These are phyloP conservation scores for Thaleichthys pacificus DNA, from an alignment of 2,797 vertebrate genomes.

Conservation along the genomic window DNA sequence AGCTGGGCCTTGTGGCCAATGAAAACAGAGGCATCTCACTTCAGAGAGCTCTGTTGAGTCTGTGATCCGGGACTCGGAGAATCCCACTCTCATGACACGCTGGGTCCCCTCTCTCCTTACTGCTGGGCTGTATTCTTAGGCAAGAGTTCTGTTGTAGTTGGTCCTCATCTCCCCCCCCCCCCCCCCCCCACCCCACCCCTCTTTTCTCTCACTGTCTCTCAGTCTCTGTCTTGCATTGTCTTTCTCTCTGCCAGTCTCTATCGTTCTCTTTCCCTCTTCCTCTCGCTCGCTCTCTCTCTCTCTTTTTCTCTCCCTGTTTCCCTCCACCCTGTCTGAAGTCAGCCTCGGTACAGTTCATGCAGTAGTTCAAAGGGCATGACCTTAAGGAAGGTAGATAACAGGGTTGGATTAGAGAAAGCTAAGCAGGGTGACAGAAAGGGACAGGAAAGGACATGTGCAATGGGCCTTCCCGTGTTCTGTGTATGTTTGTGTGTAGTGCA, in stretches of 20 bases:
- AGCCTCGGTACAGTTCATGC: too few relatives aligned
- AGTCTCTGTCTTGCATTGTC: not conserved
- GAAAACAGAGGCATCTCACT: slow-evolving; percentile 65
- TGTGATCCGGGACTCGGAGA: slow-evolving; percentile 61
- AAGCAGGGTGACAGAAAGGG: slow-evolving; percentile 25
- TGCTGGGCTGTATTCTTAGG: too few relatives aligned
- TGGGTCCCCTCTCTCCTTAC: slow-evolving; percentile 11
- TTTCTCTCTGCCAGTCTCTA: not conserved
- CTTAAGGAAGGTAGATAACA: slow-evolving; percentile 8
- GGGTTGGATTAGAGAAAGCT: slow-evolving; percentile 34
- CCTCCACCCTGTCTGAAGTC: too few relatives aligned
- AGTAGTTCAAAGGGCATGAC: too few relatives aligned
- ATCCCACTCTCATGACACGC: slow-evolving; percentile 53
- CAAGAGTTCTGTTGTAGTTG: too few relatives aligned
- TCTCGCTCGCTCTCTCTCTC: not conserved
- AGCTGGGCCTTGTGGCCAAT: slow-evolving; percentile 51
- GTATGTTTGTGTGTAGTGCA: not conserved
- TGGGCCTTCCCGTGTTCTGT: not conserved
- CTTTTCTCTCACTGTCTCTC: not conserved
- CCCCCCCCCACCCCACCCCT: too few relatives aligned
- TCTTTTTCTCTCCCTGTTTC: too few relatives aligned
- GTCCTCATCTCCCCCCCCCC: too few relatives aligned
- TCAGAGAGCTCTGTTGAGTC: slow-evolving; percentile 53
- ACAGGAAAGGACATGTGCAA: slow-evolving; percentile 36
- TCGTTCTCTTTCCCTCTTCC: not conserved